These are phyloP conservation scores for Acleris holmiana DNA, from an alignment of 2,888 invertebrate species.

Conservation along the genomic window DNA sequence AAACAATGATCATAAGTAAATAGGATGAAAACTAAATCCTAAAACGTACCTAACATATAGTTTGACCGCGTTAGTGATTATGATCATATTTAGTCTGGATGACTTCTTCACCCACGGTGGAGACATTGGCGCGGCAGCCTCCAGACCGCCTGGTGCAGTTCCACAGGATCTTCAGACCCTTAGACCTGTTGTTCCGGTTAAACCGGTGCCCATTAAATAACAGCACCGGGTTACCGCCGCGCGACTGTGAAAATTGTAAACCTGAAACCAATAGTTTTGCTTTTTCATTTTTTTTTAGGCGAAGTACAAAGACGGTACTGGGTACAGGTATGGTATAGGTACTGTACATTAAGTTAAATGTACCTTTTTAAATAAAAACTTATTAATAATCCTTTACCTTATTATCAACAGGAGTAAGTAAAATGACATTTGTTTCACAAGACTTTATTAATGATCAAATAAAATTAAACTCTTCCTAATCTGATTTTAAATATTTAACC, in stretches of 20 bases:
- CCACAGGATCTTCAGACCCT: conserved; percentile 54
- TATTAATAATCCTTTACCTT: too few species aligned
- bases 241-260: conserved; percentile 44
- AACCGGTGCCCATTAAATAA: conserved; percentile 51
- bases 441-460: too few species aligned
- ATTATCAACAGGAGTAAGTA: too few species aligned
- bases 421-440: too few species aligned
- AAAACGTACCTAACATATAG: neutral
- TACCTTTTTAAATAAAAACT: too few species aligned
- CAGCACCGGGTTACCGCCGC: conserved; percentile 52
- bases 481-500: too few species aligned
- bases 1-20: too few species aligned
- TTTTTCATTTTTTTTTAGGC: neutral
- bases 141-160: conserved; percentile 50
- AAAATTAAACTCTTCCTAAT: neutral
- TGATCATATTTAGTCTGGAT: conserved; percentile 42
- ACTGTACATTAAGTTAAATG: too few species aligned
- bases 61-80: conserved; percentile 39
- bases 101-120: conserved; percentile 45
- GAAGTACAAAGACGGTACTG: too few species aligned
- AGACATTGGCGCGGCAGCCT: conserved; percentile 47
- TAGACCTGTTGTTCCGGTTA: conserved; percentile 52
- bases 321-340: too few species aligned
- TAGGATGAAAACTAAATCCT: too few species aligned
- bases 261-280: conserved; percentile 2